Percentiles rank a stretch among this genome's conserved stretches.
Conservation (phyloP, 2,113 vertebrate species). For the Gallinago paraguaiae region DNA sequence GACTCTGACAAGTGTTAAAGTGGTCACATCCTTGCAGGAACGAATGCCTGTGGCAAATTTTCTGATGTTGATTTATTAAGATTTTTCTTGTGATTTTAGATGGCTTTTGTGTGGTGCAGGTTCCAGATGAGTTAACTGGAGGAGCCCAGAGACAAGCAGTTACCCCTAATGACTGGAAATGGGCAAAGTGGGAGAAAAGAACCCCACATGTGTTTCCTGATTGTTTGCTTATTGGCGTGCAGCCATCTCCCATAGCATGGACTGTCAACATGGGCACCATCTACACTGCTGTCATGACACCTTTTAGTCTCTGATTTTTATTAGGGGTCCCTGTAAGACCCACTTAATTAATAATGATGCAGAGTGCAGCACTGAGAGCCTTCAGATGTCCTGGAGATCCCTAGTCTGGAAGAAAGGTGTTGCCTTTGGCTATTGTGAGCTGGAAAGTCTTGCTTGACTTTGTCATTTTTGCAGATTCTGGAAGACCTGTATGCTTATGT, state of each 20-base stretch:
- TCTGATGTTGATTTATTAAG: conserved; percentile 42
- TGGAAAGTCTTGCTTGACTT: neutral
- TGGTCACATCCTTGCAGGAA: neutral
- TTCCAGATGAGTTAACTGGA: neutral
- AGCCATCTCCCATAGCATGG: neutral
- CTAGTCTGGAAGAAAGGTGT: neutral
- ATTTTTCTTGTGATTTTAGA: conserved; percentile 8
- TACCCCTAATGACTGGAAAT: neutral
- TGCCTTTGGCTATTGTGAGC: neutral
- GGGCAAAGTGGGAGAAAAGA: neutral
- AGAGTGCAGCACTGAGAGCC: neutral
- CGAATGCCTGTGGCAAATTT: neutral
- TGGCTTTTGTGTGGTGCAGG: neutral
- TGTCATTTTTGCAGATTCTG: neutral
- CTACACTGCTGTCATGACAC: neutral
- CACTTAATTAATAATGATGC: neutral
- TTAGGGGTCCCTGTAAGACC: neutral
- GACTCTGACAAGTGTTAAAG: conserved; percentile 29
- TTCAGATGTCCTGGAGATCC: neutral
- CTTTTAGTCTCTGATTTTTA: neutral
- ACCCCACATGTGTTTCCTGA: neutral
- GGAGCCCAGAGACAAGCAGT: neutral
- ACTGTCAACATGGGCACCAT: neutral
- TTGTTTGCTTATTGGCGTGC: neutral
- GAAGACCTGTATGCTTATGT: neutral